phyloP scores from a whole-genome alignment of 2,797 vertebrate species.

The Channallabes apus region DNA sequence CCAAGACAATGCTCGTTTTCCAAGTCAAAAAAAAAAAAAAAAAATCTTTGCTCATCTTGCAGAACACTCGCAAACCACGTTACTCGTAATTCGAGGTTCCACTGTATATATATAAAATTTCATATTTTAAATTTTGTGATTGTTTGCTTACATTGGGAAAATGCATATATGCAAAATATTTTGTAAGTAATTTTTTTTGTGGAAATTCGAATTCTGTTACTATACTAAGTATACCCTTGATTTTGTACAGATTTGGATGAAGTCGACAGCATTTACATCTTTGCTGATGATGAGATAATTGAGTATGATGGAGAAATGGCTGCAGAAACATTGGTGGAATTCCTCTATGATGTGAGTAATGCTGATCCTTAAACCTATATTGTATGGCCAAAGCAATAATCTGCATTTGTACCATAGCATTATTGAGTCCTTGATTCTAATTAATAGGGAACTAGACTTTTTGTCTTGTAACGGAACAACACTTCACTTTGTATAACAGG shows the following conservation, averaged over 20 bases:
- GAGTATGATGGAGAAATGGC: constrained; percentile 90
- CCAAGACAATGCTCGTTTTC: no score
- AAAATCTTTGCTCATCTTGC: no score
- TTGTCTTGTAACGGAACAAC: neutral
- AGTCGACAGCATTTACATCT: constrained; percentile 89
- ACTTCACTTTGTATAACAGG: neutral
- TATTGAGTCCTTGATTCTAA: neutral
- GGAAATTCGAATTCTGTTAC: neutral
- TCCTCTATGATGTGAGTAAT: constrained; percentile 85
- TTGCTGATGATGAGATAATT: constrained; percentile 86
- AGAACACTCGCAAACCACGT: no score
- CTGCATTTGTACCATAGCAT: neutral
- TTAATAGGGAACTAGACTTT: neutral
- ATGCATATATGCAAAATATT: no score
- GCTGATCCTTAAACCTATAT: neutral
- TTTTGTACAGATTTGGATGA: constrained; percentile 78
- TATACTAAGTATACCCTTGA: neutral
- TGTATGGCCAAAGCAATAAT: neutral
- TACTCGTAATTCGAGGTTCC: no score
- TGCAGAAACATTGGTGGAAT: constrained; percentile 88
- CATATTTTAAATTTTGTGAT: neutral
- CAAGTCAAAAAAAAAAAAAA: no score
- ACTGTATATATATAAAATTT: no score
- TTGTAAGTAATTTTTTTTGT: neutral
- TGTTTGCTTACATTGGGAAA: neutral